A percentile compares a stretch with the other conserved stretches of the same genome.
These are phyloP conservation scores for Diaphora mendica DNA, from an alignment of 2,888 invertebrate species.

Conservation along the genomic window DNA sequence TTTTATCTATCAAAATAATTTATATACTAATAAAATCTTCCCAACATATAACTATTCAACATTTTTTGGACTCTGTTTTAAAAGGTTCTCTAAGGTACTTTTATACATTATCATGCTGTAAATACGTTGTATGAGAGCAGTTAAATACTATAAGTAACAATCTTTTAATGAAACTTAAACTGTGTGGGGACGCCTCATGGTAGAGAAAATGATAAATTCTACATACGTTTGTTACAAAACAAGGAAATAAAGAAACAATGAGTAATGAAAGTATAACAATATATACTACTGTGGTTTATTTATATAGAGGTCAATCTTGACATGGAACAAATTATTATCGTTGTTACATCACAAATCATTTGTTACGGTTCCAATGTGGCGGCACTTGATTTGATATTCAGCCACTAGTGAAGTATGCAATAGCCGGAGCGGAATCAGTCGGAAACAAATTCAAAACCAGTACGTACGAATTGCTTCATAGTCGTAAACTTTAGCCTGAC, in stretches of 20 bases:
- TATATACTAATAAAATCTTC: background rate
- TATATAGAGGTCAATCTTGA: background rate
- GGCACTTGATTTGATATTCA: conserved; percentile 68
- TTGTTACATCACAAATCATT: conserved; percentile 54
- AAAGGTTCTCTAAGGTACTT: no score
- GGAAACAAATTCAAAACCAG: conserved; percentile 73
- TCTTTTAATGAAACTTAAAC: background rate
- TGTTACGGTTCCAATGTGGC: conserved; percentile 59
- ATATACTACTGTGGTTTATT: background rate
- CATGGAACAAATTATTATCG: conserved; percentile 28
- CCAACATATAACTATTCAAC: background rate
- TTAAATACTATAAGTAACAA: background rate
- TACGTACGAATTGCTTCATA: conserved; percentile 66
- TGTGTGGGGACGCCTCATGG: background rate
- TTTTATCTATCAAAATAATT: background rate
- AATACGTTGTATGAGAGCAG: background rate
- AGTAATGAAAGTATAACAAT: background rate
- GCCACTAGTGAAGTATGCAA: conserved; percentile 72
- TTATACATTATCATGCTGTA: background rate
- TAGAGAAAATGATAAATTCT: background rate
- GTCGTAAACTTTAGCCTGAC: conserved; percentile 72
- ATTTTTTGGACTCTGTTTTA: no score
- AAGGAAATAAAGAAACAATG: background rate
- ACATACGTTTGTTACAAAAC: background rate
- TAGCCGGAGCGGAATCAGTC: conserved; percentile 66